phyloP scores from a whole-genome alignment of 2,113 vertebrate species.

The Alosa alosa region DNA sequence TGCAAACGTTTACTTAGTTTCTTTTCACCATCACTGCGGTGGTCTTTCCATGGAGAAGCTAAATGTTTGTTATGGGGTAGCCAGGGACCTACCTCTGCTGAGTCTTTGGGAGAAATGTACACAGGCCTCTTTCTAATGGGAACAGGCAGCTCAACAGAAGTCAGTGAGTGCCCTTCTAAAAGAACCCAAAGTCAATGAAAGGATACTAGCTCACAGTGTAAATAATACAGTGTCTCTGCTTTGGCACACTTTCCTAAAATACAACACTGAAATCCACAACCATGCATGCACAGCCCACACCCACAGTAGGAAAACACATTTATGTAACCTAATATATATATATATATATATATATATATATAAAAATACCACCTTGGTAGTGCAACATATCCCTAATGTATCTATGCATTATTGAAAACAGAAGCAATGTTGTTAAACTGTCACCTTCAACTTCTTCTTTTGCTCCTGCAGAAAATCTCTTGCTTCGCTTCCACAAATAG shows the following conservation, averaged over 20 bases:
- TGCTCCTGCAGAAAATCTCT: neutral
- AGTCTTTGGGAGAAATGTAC: neutral
- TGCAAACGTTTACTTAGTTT: neutral
- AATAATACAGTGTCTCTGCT: neutral
- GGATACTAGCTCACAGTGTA: neutral
- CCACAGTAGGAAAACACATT: conserved; percentile 15
- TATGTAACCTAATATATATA: neutral
- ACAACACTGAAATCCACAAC: neutral
- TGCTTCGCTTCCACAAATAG: neutral
- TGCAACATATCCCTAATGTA: neutral
- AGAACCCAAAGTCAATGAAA: conserved; percentile 4
- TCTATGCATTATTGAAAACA: neutral
- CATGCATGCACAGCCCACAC: neutral
- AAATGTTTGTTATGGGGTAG: neutral
- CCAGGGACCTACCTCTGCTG: neutral
- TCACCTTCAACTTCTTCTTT: neutral
- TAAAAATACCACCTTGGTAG: neutral
- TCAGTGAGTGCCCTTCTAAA: neutral
- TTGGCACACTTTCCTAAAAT: neutral
- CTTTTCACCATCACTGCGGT: neutral
- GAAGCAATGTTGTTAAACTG: neutral
- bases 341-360: neutral
- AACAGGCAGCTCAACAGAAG: neutral
- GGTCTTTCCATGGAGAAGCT: neutral
- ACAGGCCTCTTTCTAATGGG: neutral